A percentile compares a stretch with the other conserved stretches of the same genome.
Conservation (phyloP, 53 echinoderm and acorn worm genomes). For the Paracentrotus lividus region DNA sequence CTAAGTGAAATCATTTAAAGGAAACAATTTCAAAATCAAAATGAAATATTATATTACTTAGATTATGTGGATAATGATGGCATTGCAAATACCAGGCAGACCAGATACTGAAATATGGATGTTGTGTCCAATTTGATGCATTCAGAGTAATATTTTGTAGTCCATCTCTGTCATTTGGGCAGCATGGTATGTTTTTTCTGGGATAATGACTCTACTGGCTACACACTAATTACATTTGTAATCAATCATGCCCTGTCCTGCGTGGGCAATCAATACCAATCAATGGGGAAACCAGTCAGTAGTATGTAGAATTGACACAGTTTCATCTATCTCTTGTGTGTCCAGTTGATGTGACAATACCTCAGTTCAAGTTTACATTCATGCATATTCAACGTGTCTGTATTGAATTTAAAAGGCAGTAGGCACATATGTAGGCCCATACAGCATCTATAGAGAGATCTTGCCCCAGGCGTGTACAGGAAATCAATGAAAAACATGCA, state of each 20-base stretch:
- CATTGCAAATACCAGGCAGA: neutral
- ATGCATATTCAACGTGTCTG: conserved; percentile 40
- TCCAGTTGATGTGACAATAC: conserved; percentile 9
- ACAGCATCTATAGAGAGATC: neutral
- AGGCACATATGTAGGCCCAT: neutral
- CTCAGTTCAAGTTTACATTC: conserved; percentile 48
- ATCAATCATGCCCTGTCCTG: conserved; percentile 46
- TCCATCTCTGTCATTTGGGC: neutral
- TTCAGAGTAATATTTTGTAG: neutral
- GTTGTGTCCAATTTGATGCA: neutral
- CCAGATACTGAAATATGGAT: neutral
- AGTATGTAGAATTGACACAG: conserved; percentile 31
- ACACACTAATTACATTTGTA: conserved; percentile 48
- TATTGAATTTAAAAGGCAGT: conserved; percentile 5
- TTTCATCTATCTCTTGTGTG: neutral
- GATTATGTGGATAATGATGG: neutral
- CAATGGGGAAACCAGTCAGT: conserved; percentile 16
- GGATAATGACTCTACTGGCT: conserved; percentile 15
- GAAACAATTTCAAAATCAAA: neutral
- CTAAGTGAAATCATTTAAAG: neutral
- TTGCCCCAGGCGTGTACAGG: neutral
- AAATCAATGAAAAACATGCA: neutral
- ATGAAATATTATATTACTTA: neutral
- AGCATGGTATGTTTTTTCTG: neutral
- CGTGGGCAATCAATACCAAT: conserved; percentile 39